phyloP scores from a whole-genome alignment of 2,888 invertebrate genomes.

The Dromius quadrimaculatus region DNA sequence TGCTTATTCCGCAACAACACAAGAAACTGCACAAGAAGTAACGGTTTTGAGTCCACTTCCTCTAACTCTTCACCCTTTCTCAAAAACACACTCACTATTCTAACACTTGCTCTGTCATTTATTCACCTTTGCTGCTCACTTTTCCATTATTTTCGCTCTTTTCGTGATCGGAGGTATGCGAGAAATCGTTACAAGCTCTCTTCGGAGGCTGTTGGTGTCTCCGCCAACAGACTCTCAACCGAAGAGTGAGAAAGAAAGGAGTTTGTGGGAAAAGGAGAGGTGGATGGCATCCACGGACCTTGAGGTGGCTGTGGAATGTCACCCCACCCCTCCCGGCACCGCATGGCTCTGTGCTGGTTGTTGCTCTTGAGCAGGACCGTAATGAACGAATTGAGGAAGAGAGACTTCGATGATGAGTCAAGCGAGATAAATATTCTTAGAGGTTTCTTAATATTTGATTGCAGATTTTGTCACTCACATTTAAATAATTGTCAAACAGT shows the following conservation, averaged over 20 bases:
- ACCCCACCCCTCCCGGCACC: slow-evolving; percentile 47
- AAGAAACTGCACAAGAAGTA: too few relatives aligned
- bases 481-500: too few relatives aligned
- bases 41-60: too few relatives aligned
- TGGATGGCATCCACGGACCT: slow-evolving; percentile 46
- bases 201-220: slow-evolving; percentile 29
- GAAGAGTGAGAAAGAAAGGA: slow-evolving; percentile 5
- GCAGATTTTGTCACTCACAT: too few relatives aligned
- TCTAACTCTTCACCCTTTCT: too few relatives aligned
- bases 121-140: background rate
- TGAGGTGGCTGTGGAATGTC: slow-evolving; percentile 52
- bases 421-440: background rate
- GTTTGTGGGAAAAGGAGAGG: background rate
- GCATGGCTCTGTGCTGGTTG: slow-evolving; percentile 13
- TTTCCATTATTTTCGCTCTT: too few relatives aligned
- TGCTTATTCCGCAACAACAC: too few relatives aligned
- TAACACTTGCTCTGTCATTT: background rate
- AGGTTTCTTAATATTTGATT: background rate
- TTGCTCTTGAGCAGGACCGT: slow-evolving; percentile 1
- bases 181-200: slow-evolving; percentile 30
- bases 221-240: slow-evolving; percentile 6
- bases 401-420: slow-evolving; percentile 7
- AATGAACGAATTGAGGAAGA: background rate
- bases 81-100: too few relatives aligned
- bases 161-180: slow-evolving; percentile 38